Conservation (phyloP, 2,888 invertebrate species). For the Teleogryllus oceanicus region DNA sequence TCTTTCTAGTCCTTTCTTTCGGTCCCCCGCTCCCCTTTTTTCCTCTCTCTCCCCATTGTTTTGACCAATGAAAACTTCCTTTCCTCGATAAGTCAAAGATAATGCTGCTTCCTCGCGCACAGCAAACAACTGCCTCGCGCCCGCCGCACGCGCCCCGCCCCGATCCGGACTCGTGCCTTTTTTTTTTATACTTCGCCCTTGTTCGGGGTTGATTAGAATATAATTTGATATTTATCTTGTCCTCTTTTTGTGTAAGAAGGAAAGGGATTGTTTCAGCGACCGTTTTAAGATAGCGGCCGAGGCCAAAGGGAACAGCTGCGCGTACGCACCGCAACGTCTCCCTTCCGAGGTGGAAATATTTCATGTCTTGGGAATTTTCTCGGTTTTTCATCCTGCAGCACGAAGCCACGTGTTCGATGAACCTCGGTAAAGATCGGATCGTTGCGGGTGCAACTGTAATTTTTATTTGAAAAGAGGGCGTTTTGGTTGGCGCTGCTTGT, state of each 20-base stretch:
- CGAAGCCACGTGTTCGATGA: no score
- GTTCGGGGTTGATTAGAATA: constrained; percentile 22
- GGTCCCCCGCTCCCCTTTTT: constrained; percentile 18
- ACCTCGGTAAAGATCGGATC: no score
- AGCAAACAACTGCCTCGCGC: not conserved
- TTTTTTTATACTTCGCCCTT: constrained; percentile 7
- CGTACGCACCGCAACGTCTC: not conserved
- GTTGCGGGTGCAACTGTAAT: no score
- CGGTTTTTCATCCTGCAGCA: no score
- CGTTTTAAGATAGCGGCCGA: not conserved
- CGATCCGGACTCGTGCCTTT: not conserved
- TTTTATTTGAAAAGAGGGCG: no score
- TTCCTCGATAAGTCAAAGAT: constrained; percentile 18
- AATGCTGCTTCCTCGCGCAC: not conserved
- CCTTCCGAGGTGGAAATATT: not conserved
- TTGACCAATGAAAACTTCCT: constrained; percentile 18
- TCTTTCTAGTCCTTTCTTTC: constrained; percentile 26
- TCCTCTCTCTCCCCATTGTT: constrained; percentile 21
- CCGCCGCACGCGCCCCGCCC: not conserved
- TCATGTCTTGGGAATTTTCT: not conserved
- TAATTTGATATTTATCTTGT: constrained; percentile 25
- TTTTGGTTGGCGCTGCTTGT: no score
- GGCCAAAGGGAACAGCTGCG: not conserved
- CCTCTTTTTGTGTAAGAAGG: not conserved
- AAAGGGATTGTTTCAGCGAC: not conserved